Evolutionary conservation across 1,140 invertebrate genomes (phyloP).

Genomic region (Pseudomyrmex sp.): DNA sequence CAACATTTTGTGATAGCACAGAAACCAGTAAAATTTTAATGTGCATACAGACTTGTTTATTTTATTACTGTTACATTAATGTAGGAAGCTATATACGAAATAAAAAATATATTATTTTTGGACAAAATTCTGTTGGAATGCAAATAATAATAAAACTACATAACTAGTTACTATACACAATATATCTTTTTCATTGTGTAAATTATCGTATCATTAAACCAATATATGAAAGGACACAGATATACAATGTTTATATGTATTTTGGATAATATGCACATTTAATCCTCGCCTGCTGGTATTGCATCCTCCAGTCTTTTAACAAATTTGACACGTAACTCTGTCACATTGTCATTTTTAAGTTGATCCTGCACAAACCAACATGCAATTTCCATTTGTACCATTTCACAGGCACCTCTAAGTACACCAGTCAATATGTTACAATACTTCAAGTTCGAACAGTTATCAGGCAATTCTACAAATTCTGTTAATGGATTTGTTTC

Average conservation of each 20-base stretch:
- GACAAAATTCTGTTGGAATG: slow-evolving; percentile 6
- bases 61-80: neutral
- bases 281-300: slow-evolving; percentile 99
- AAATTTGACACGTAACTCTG: slow-evolving; percentile 98
- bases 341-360: slow-evolving; percentile 96
- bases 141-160: neutral
- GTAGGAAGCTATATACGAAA: neutral
- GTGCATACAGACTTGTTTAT: neutral
- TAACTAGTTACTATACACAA: slow-evolving; percentile 9
- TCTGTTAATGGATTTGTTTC: slow-evolving; percentile 99
- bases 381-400: slow-evolving; percentile 95
- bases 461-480: slow-evolving; percentile 98
- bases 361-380: slow-evolving; percentile 96
- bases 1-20: too few species aligned
- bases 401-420: slow-evolving; percentile 97
- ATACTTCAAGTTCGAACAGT: slow-evolving; percentile 94
- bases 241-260: neutral
- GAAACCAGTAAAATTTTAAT: too few species aligned
- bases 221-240: neutral
- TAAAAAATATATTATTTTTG: slow-evolving; percentile 32
- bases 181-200: slow-evolving; percentile 13
- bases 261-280: slow-evolving; percentile 74
- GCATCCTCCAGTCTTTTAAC: slow-evolving; percentile 98
- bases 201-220: neutral
- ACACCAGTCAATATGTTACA: slow-evolving; percentile 98